A percentile compares a stretch with the other conserved stretches of the same genome.
These are phyloP conservation scores for Sesia bembeciformis DNA, from an alignment of 2,888 invertebrate genomes.

Conservation along the genomic window DNA sequence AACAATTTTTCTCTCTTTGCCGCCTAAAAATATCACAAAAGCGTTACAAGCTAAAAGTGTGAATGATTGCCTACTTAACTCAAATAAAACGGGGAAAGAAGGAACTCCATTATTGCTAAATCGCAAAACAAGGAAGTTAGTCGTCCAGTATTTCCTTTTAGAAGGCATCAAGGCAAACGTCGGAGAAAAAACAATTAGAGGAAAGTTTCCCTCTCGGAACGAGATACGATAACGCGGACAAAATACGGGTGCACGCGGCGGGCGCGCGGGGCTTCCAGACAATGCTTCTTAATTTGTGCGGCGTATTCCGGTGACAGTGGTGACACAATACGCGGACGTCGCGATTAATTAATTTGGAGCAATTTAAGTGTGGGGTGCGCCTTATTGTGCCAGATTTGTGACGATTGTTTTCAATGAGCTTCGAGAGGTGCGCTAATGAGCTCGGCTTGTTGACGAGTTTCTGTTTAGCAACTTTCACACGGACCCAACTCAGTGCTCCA, in stretches of 20 bases:
- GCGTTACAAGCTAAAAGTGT: background rate
- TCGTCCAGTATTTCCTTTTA: constrained; percentile 27
- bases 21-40: background rate
- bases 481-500: background rate
- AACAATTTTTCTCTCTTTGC: background rate
- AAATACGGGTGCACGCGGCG: background rate
- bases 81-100: constrained; percentile 13
- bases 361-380: background rate
- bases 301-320: constrained; percentile 9
- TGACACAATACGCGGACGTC: constrained; percentile 18
- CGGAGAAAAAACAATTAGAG: constrained; percentile 35
- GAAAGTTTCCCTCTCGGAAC: constrained; percentile 17
- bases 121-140: constrained; percentile 25
- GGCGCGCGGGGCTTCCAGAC: background rate
- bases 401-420: constrained; percentile 24
- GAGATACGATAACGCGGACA: background rate
- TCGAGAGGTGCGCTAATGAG: constrained; percentile 16
- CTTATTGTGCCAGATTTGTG: constrained; percentile 12
- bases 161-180: constrained; percentile 28
- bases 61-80: constrained; percentile 6
- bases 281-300: constrained; percentile 19
- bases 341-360: constrained; percentile 29
- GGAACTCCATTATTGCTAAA: constrained; percentile 20
- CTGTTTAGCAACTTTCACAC: background rate
- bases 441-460: constrained; percentile 3